A percentile compares a stretch with the other conserved stretches of the same genome.
Conservation (phyloP, 2,797 vertebrate species). For the Lacerta bilineata region DNA sequence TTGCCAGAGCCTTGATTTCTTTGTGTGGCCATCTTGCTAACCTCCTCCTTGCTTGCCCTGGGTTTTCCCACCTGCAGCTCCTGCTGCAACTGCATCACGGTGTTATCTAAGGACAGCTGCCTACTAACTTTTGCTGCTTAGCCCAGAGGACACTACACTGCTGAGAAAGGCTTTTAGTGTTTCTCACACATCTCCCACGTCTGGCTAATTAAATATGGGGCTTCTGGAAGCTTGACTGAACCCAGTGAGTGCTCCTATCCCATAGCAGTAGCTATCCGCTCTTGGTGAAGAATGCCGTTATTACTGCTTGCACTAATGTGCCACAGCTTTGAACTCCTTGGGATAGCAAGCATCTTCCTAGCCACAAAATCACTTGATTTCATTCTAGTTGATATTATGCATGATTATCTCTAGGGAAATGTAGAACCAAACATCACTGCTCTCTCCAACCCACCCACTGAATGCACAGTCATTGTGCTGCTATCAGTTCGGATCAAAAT, state of each 20-base stretch:
- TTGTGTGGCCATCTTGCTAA: not conserved
- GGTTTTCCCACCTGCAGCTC: not conserved
- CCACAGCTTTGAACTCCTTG: not conserved
- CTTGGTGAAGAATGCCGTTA: not conserved
- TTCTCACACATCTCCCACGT: constrained; percentile 12
- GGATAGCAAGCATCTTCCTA: not conserved
- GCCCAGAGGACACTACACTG: not conserved
- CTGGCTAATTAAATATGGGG: constrained; percentile 19
- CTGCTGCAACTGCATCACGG: not conserved
- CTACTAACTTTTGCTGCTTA: not conserved
- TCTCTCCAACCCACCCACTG: not conserved
- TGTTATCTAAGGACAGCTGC: constrained; percentile 19
- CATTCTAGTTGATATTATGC: not conserved
- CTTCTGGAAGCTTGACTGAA: not conserved
- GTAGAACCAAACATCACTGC: not conserved
- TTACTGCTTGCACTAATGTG: not conserved
- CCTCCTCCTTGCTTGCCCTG: not conserved
- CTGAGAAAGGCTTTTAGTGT: constrained; percentile 17
- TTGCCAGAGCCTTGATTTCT: not conserved
- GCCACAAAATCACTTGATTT: not conserved
- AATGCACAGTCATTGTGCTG: not conserved
- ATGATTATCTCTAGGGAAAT: not conserved
- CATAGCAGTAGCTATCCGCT: not conserved
- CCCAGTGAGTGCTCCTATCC: not conserved
- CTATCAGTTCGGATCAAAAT: not conserved